These are phyloP conservation scores for Erythrolamprus reginae DNA, from an alignment of 2,113 vertebrate genomes.

Conservation along the genomic window DNA sequence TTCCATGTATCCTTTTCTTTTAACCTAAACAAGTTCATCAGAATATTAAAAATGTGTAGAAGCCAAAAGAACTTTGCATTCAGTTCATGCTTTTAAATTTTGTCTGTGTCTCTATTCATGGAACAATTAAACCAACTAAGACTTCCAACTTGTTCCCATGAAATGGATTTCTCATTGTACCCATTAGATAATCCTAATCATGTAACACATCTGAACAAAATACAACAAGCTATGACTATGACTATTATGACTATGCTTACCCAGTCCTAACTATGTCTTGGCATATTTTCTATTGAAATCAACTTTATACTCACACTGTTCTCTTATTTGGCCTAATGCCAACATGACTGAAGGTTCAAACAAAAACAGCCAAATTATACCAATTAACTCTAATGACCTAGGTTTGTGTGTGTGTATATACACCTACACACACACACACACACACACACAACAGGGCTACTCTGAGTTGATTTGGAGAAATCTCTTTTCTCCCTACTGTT, in stretches of 20 bases:
- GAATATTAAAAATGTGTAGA: not conserved
- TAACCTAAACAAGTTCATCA: not conserved
- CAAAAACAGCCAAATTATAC: not conserved
- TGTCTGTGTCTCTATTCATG: not conserved
- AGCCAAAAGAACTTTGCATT: not conserved
- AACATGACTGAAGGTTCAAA: not conserved
- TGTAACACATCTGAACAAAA: not conserved
- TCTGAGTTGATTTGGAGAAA: not conserved
- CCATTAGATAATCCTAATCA: not conserved
- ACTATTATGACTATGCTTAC: not conserved
- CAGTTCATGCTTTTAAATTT: not conserved
- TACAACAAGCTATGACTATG: accelerated
- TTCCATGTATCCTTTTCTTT: not conserved
- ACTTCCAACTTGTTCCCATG: not conserved
- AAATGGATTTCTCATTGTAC: not conserved
- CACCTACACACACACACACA: too few relatives aligned
- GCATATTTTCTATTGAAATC: not conserved
- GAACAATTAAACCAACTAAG: not conserved
- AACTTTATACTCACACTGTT: not conserved
- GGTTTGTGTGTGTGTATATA: too few relatives aligned
- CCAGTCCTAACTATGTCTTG: not conserved
- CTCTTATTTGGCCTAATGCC: not conserved
- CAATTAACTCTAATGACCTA: not conserved
- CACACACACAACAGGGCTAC: too few relatives aligned
- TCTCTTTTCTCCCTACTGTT: not conserved